Evolutionary conservation across 2,113 vertebrate species (phyloP).

Genomic region (Eurypyga helias): DNA sequence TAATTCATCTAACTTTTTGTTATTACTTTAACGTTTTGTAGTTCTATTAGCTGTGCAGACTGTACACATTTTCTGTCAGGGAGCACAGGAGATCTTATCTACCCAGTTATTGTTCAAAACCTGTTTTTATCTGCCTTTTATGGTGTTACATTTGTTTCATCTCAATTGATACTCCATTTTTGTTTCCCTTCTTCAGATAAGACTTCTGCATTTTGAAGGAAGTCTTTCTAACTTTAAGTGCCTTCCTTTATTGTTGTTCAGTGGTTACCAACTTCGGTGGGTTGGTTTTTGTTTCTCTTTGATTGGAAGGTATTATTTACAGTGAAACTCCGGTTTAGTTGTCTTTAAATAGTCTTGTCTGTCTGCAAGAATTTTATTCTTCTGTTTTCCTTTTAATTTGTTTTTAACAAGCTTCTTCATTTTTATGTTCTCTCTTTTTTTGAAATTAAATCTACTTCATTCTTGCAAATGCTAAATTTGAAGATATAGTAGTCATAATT

Average conservation of each 20-base stretch:
- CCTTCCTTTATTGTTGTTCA: background rate
- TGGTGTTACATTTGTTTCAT: background rate
- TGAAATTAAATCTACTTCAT: slow-evolving; percentile 20
- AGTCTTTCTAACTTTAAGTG: background rate
- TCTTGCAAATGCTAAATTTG: slow-evolving; percentile 41
- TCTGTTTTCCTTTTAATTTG: slow-evolving; percentile 37
- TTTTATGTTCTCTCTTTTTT: background rate
- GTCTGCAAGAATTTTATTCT: background rate
- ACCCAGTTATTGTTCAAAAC: background rate
- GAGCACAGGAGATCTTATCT: background rate
- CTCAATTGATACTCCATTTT: background rate
- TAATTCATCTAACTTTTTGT: background rate
- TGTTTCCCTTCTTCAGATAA: background rate
- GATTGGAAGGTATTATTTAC: background rate
- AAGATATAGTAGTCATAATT: slow-evolving; percentile 37
- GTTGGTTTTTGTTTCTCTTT: background rate
- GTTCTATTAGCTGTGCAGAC: background rate
- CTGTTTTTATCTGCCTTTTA: background rate
- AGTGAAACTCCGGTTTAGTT: background rate
- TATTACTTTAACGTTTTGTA: background rate
- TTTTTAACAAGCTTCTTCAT: slow-evolving; percentile 9
- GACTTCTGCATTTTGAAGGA: background rate
- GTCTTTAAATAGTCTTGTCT: background rate
- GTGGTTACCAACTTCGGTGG: background rate
- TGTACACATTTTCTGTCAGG: background rate